These are phyloP conservation scores for Trichechus manatus DNA, from an alignment of 2,113 vertebrate genomes.

Conservation along the genomic window DNA sequence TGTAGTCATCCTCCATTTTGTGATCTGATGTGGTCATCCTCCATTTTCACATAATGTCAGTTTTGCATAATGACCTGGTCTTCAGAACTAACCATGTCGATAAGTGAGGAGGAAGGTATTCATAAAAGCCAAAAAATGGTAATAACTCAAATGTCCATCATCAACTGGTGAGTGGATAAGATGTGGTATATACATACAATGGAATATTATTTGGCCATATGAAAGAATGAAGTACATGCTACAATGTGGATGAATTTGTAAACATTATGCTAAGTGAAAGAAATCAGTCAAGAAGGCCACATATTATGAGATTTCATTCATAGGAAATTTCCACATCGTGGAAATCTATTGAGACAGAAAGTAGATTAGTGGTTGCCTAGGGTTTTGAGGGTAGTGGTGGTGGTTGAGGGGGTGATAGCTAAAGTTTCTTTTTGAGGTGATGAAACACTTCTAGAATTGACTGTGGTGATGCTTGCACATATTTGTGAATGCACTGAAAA, in stretches of 20 bases:
- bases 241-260: not conserved
- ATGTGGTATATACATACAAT: not conserved
- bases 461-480: not conserved
- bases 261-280: not conserved
- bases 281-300: not conserved
- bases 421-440: not conserved
- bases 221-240: not conserved
- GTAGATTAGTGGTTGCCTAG: not conserved
- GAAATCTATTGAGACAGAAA: too few relatives aligned
- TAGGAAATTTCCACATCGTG: not conserved
- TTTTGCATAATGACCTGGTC: too few relatives aligned
- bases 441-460: constrained; percentile 4
- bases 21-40: too few relatives aligned
- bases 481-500: not conserved
- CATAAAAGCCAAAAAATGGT: not conserved
- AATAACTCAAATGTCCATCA: not conserved
- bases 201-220: not conserved
- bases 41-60: too few relatives aligned
- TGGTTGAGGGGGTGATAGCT: not conserved
- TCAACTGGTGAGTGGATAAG: not conserved
- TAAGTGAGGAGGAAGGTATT: too few relatives aligned
- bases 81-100: too few relatives aligned
- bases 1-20: too few relatives aligned
- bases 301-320: not conserved
- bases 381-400: not conserved